Percentiles rank a stretch among this genome's conserved stretches.
phyloP scores from a whole-genome alignment of 2,888 invertebrate species.

The Mythimna lalbum region DNA sequence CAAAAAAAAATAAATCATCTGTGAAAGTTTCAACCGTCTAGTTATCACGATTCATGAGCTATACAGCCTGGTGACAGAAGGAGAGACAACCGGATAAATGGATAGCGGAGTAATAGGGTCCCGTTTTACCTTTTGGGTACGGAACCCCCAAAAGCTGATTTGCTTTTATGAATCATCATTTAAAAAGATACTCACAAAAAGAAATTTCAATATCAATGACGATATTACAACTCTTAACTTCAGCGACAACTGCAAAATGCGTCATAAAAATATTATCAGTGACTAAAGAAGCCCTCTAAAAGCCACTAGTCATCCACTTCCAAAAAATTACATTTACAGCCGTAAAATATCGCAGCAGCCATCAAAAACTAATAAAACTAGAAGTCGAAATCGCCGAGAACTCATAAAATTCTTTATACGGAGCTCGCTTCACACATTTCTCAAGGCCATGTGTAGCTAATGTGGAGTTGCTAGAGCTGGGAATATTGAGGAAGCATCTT shows the following conservation, averaged over 20 bases:
- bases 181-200: not conserved
- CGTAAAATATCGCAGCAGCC: slow-evolving; percentile 49
- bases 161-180: not conserved
- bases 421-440: slow-evolving; percentile 42
- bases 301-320: slow-evolving; percentile 33
- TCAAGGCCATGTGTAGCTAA: slow-evolving; percentile 50
- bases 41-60: too few relatives aligned
- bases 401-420: slow-evolving; percentile 43
- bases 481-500: slow-evolving; percentile 22
- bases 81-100: too few relatives aligned
- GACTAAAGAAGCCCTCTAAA: slow-evolving; percentile 9
- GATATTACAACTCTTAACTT: not conserved
- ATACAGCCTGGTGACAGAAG: too few relatives aligned
- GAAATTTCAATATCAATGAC: not conserved
- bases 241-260: slow-evolving; percentile 12
- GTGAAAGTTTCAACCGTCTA: too few relatives aligned
- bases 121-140: too few relatives aligned
- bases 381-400: slow-evolving; percentile 50
- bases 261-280: slow-evolving; percentile 27
- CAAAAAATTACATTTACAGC: slow-evolving; percentile 42
- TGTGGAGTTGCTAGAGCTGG: slow-evolving; percentile 5
- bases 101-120: too few relatives aligned
- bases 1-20: too few relatives aligned
- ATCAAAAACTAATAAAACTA: slow-evolving; percentile 55
- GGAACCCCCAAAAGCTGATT: too few relatives aligned